phyloP scores from a whole-genome alignment of 37 sponge, comb jelly and placozoan species.

The Diacarnus erythraeanus region DNA sequence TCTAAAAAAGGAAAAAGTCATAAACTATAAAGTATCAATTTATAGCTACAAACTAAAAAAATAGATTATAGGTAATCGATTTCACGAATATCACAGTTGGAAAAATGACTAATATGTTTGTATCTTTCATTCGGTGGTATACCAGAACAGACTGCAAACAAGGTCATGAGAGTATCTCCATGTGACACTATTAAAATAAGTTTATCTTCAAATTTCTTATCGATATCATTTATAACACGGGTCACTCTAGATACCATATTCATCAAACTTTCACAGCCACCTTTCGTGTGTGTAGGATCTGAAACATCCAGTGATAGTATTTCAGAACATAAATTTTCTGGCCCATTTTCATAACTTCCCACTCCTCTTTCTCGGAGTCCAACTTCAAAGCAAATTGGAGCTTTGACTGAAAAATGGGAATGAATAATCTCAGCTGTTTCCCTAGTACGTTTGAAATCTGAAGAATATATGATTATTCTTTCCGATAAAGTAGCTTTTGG shows the following conservation, averaged over 20 bases:
- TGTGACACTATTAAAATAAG: slow-evolving; percentile 19
- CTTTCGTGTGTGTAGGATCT: neutral
- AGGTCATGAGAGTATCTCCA: slow-evolving; percentile 9
- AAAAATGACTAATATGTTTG: neutral
- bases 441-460: slow-evolving; percentile 27
- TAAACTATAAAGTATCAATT: too few species aligned
- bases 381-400: neutral
- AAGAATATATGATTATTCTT: neutral
- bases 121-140: slow-evolving; percentile 8
- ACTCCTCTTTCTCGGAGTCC: slow-evolving; percentile 20
- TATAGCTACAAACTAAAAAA: too few species aligned
- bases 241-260: neutral
- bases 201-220: neutral
- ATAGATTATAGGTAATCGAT: too few species aligned
- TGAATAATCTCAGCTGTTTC: slow-evolving; percentile 37
- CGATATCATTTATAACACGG: neutral
- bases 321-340: neutral
- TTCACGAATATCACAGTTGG: slow-evolving; percentile 4
- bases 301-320: neutral
- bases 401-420: neutral
- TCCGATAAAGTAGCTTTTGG: neutral
- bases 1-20: too few species aligned
- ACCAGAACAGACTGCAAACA: slow-evolving; percentile 3
- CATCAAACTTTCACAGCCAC: slow-evolving; percentile 28
- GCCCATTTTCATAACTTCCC: neutral